These are phyloP conservation scores for Strongylocentrotus purpuratus DNA, from an alignment of 35 echinoderm and acorn worm species.

Conservation along the genomic window DNA sequence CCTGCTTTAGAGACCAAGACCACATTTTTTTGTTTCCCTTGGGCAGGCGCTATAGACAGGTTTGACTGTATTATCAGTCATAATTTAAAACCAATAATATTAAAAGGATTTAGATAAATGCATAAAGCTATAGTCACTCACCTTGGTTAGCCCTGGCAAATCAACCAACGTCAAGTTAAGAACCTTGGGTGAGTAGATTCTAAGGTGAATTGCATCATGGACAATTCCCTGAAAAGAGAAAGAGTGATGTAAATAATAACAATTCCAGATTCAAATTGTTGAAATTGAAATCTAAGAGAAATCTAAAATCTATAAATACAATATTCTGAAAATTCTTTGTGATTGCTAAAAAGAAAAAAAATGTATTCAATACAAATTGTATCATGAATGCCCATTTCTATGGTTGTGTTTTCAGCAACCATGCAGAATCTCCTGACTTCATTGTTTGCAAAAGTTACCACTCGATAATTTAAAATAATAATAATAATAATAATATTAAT, in stretches of 20 bases:
- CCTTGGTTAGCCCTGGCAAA: slow-evolving; percentile 95
- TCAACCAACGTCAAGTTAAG: slow-evolving; percentile 95
- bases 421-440: background rate
- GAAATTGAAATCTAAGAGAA: no score
- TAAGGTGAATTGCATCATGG: slow-evolving; percentile 86
- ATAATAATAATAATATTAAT: no score
- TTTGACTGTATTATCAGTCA: no score
- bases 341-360: background rate
- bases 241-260: background rate
- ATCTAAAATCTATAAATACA: no score
- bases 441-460: background rate
- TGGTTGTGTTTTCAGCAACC: background rate
- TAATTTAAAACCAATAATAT: background rate
- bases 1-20: no score
- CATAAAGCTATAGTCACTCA: slow-evolving; percentile 31
- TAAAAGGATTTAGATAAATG: background rate
- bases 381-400: no score
- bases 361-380: no score
- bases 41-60: no score
- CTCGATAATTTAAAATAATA: no score
- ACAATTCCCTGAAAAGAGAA: slow-evolving; percentile 76
- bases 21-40: no score
- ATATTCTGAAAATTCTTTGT: background rate
- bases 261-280: no score
- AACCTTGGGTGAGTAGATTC: slow-evolving; percentile 90